These are phyloP conservation scores for Arctocebus calabarensis DNA, from an alignment of 2,797 vertebrate genomes.

Conservation along the genomic window DNA sequence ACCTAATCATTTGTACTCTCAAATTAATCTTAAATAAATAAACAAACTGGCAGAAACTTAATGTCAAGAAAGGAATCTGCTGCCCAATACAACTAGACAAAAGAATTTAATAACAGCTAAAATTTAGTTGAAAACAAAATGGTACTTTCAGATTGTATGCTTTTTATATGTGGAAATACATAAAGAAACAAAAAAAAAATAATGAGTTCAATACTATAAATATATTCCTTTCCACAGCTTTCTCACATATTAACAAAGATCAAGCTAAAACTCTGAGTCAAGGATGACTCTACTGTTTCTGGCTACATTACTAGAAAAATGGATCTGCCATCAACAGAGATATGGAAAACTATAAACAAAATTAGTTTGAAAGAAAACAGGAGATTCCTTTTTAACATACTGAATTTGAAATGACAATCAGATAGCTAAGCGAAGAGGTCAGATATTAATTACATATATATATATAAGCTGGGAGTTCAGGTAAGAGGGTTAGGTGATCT, in stretches of 20 bases:
- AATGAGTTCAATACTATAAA: not conserved
- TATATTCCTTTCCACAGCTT: not conserved
- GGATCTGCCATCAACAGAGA: not conserved
- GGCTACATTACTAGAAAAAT: not conserved
- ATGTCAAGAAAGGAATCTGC: conserved; percentile 29
- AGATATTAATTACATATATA: not conserved
- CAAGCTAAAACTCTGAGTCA: not conserved
- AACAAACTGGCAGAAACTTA: not conserved
- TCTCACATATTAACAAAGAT: conserved; percentile 16
- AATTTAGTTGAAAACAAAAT: not conserved
- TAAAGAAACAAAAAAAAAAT: conserved; percentile 1
- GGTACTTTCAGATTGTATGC: not conserved
- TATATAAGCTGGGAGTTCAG: not conserved
- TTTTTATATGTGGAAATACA: not conserved
- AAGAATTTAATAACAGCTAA: not conserved
- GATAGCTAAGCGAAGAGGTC: not conserved
- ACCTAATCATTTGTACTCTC: no score
- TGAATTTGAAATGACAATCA: not conserved
- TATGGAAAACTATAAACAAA: not conserved
- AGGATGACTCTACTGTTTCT: not conserved
- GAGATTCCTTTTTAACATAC: not conserved
- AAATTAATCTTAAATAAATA: not conserved
- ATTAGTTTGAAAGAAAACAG: not conserved
- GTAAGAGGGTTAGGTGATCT: not conserved
- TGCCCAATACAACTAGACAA: not conserved